A percentile compares a stretch with the other conserved stretches of the same genome.
Conservation (phyloP, 2,888 invertebrate species). For the Thereva unica region DNA sequence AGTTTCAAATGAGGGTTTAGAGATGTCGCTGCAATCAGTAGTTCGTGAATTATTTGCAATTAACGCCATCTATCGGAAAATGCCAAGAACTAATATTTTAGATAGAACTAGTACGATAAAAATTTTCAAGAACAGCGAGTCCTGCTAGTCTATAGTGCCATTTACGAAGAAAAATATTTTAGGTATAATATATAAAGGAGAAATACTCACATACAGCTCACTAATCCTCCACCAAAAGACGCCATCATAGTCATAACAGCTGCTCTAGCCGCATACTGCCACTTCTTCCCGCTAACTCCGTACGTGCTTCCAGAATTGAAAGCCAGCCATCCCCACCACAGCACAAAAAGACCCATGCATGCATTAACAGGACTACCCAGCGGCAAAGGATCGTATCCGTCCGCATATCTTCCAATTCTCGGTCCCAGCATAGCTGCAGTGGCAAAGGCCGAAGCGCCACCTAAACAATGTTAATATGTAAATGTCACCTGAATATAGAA, state of each 20-base stretch:
- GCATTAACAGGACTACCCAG: slow-evolving; percentile 89
- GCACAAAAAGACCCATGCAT: slow-evolving; percentile 86
- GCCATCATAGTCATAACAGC: slow-evolving; percentile 90
- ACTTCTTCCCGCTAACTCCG: slow-evolving; percentile 77
- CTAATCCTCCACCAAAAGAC: slow-evolving; percentile 84
- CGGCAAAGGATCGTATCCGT: slow-evolving; percentile 74
- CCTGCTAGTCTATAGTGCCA: no score
- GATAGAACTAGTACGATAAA: no score
- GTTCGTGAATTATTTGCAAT: no score
- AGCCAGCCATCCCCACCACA: slow-evolving; percentile 98
- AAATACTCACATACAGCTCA: slow-evolving; percentile 60
- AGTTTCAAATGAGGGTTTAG: no score
- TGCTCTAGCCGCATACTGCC: slow-evolving; percentile 89
- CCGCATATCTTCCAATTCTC: slow-evolving; percentile 80
- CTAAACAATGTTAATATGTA: slow-evolving; percentile 50
- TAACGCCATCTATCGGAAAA: no score
- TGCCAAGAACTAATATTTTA: no score
- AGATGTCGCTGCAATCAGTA: no score
- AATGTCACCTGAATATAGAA: no score
- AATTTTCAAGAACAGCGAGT: no score
- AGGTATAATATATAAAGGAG: no score
- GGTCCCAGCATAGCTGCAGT: slow-evolving; percentile 90
- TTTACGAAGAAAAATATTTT: no score
- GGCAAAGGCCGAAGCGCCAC: slow-evolving; percentile 77
- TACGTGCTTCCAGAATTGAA: slow-evolving; percentile 92